phyloP scores from a whole-genome alignment of 1,140 invertebrate genomes.

The Cepaea nemoralis region DNA sequence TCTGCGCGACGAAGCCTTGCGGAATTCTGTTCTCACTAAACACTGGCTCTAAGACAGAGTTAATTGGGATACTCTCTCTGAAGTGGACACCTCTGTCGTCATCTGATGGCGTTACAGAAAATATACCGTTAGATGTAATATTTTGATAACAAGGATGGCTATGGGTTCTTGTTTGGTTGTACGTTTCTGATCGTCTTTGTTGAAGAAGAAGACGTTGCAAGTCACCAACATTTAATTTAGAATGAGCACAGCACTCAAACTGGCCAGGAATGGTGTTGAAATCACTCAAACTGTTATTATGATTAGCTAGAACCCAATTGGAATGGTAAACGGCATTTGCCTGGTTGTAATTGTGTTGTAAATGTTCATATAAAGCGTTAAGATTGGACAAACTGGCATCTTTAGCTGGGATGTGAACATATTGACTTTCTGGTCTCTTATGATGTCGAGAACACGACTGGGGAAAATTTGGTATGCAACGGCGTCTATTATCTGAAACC shows the following conservation, averaged over 20 bases:
- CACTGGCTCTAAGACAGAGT: neutral
- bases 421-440: neutral
- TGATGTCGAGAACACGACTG: neutral
- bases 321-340: neutral
- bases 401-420: neutral
- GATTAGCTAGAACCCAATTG: slow-evolving; percentile 7
- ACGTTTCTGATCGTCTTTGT: neutral
- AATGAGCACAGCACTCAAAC: neutral
- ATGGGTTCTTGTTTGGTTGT: neutral
- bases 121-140: neutral
- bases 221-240: neutral
- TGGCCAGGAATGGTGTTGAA: neutral
- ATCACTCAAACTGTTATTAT: neutral
- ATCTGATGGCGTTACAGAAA: neutral
- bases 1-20: neutral
- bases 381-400: neutral
- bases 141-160: neutral
- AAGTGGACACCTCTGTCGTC: neutral
- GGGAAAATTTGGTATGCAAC: neutral
- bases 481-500: neutral
- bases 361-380: neutral
- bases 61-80: neutral
- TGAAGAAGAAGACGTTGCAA: neutral
- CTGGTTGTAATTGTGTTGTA: neutral
- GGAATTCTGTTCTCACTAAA: neutral